Base-by-base conservation (phyloP, 2,113 vertebrate genomes). In the Lathamus discolor region DNA sequence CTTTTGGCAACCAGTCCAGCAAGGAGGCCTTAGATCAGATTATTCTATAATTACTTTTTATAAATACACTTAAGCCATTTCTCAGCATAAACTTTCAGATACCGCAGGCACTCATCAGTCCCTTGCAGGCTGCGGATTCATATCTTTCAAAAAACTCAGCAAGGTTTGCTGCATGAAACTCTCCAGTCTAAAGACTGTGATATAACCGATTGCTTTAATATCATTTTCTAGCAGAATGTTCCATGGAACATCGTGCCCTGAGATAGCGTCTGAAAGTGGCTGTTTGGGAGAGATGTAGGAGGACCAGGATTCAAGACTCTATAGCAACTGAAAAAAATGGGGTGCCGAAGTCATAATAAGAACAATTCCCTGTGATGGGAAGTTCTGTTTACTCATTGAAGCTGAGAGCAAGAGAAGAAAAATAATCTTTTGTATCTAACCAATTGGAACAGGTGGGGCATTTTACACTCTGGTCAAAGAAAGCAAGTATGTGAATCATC, bases 171-270 rank as follows among this genome's bases (percentile, higher is more conserved):
- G 35, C 55, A 72, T 31, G 17, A 84, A 92, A 82, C 4, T 83
- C 39, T 78, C 10, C 44, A 44, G 37, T 86, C 55, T 68, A 79
- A 90, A 82, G 52, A 28, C 35, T 62, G 11, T 33, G 55, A 68
- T 68, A 75, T 86, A 94, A 95, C 43, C 79, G 68, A 96, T 94
- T 78, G 55, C 48, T 94, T 93, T 93, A 94, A 95, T 96, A 93
- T 33, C 2, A 72, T 90, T 92, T 88, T 86, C 55, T 79, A 88
- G n/a, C 44, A 86, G 29, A 82, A 84, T 55, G n/a, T 94, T 94
- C 37, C 61, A 62, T 37, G 46, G 51, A 77, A 83, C 68, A 35
- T 16, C 51, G 24, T 88, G 72, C 33, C 33, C 39, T 82, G 55
- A 93, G 79, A 90, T 43, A 93, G 35, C 54, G 78, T 83, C 76